Evolutionary conservation across 2,888 invertebrate species (phyloP).

Genomic region (Alentia gelatinosa): DNA sequence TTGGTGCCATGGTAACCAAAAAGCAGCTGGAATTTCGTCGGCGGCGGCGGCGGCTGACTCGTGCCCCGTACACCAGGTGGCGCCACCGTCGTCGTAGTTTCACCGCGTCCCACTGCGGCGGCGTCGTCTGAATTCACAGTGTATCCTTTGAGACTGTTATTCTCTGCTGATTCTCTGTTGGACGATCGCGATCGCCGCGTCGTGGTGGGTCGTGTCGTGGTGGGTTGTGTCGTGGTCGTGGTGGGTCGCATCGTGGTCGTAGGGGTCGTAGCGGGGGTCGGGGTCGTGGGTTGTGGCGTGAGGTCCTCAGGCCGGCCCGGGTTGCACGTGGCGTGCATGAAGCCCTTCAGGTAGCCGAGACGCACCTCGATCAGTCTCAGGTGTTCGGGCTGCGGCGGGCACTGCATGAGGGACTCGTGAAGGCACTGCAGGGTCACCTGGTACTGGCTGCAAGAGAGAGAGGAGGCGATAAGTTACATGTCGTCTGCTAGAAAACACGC

Average conservation of each 20-base stretch:
- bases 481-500: not conserved
- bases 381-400: conserved; percentile 26
- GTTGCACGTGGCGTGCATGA: conserved; percentile 51
- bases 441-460: conserved; percentile 49
- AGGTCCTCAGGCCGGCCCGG: not conserved
- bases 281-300: not conserved
- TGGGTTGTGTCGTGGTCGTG: not conserved
- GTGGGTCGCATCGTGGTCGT: not conserved
- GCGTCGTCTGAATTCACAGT: not conserved
- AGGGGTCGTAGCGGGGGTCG: not conserved
- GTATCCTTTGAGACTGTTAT: conserved; percentile 36
- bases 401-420: conserved; percentile 42
- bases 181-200: not conserved
- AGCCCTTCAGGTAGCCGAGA: conserved; percentile 43
- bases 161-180: no score
- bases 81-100: not conserved
- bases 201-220: not conserved
- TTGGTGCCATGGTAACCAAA: conserved; percentile 12
- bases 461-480: not conserved
- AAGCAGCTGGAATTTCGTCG: not conserved
- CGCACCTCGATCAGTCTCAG: conserved; percentile 39
- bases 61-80: not conserved
- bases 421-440: conserved; percentile 56
- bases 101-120: not conserved
- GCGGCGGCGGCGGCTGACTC: not conserved